phyloP scores from a whole-genome alignment of 2,888 invertebrate genomes.

The Oscheius sp. region DNA sequence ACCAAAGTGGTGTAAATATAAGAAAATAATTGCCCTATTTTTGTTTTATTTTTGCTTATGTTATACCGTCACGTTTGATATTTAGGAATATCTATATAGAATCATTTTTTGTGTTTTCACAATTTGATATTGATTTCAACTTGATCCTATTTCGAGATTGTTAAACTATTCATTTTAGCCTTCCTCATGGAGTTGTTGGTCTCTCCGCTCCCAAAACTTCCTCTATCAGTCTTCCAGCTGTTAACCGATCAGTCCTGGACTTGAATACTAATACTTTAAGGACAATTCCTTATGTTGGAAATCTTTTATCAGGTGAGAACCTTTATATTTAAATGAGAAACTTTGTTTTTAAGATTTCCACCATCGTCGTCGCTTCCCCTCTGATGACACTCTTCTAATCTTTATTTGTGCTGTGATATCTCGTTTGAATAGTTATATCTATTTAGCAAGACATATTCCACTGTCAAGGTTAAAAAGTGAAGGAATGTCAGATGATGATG shows the following conservation, averaged over 20 bases:
- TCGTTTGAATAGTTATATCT: slow-evolving; percentile 22
- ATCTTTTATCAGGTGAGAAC: slow-evolving; percentile 12
- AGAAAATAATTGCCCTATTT: no score
- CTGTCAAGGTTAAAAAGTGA: slow-evolving; percentile 10
- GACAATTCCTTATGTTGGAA: slow-evolving; percentile 21
- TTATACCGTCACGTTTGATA: no score
- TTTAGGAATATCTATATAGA: no score
- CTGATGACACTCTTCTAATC: slow-evolving; percentile 14
- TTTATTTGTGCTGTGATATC: slow-evolving; percentile 19
- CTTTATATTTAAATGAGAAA: neutral
- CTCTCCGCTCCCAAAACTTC: slow-evolving; percentile 5
- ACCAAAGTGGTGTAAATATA: no score
- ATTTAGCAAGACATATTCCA: slow-evolving; percentile 19
- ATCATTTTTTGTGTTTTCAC: no score
- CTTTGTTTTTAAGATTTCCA: slow-evolving; percentile 22
- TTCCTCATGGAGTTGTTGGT: slow-evolving; percentile 23
- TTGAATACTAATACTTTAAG: slow-evolving; percentile 5
- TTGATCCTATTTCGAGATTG: no score
- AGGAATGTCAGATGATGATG: slow-evolving; percentile 36
- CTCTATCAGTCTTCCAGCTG: slow-evolving; percentile 13
- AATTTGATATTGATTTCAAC: no score
- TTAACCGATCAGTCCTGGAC: slow-evolving; percentile 17
- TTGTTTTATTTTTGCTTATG: no score
- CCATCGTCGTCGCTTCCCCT: slow-evolving; percentile 13
- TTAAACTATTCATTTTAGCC: slow-evolving; percentile 13